Conservation (phyloP, 2,888 invertebrate species). For the Biston betularia region DNA sequence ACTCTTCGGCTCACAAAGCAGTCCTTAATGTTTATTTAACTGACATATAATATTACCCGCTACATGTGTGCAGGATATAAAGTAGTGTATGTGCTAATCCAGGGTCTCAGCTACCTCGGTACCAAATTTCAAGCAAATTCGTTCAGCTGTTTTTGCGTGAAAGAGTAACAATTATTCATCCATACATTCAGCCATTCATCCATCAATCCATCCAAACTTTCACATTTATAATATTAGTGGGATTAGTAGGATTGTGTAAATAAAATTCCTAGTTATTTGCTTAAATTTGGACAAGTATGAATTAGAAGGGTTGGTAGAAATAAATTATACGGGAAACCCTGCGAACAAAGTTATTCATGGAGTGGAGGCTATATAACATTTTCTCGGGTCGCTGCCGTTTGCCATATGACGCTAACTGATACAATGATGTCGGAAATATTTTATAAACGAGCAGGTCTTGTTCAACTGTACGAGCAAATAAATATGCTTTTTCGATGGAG, state of each 20-base stretch:
- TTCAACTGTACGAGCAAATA: slow-evolving; percentile 9
- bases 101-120: no score
- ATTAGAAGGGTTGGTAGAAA: neutral
- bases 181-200: no score
- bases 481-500: slow-evolving; percentile 5
- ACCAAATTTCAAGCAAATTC: no score
- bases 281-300: neutral
- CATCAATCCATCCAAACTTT: no score
- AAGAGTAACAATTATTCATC: no score
- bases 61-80: no score
- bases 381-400: slow-evolving; percentile 41
- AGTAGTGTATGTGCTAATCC: no score
- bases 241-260: neutral
- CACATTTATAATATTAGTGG: no score
- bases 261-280: neutral
- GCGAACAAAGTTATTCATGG: slow-evolving; percentile 22
- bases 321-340: slow-evolving; percentile 10
- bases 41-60: no score
- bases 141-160: no score
- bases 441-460: slow-evolving; percentile 43
- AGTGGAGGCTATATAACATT: slow-evolving; percentile 32
- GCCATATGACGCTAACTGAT: slow-evolving; percentile 51
- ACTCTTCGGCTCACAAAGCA: no score
- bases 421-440: slow-evolving; percentile 51
- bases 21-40: no score